phyloP scores from a whole-genome alignment of 2,888 invertebrate species.

The Cerastoderma edule region DNA sequence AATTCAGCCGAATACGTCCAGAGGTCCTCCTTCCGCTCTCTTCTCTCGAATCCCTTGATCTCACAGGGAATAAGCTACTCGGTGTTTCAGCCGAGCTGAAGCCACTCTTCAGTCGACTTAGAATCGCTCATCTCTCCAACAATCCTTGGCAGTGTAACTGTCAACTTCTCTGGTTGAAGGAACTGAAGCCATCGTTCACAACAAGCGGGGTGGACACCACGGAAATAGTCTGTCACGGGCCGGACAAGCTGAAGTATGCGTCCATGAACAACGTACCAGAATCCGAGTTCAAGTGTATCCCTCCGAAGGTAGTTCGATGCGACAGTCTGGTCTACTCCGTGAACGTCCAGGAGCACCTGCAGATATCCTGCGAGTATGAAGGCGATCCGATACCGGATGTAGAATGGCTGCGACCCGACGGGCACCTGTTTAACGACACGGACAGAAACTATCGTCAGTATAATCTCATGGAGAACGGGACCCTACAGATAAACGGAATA shows the following conservation, averaged over 20 bases:
- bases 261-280: constrained; percentile 58
- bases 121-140: constrained; percentile 51
- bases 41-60: constrained; percentile 55
- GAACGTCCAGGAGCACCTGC: constrained; percentile 40
- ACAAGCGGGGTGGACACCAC: constrained; percentile 36
- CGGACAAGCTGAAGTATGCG: constrained; percentile 49
- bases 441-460: constrained; percentile 40
- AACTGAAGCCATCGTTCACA: constrained; percentile 46
- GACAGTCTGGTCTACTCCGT: constrained; percentile 39
- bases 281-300: constrained; percentile 56
- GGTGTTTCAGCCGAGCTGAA: constrained; percentile 51
- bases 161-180: constrained; percentile 63
- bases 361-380: constrained; percentile 55
- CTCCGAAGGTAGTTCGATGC: constrained; percentile 62
- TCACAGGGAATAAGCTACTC: constrained; percentile 61
- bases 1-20: constrained; percentile 44
- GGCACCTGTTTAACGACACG: constrained; percentile 39
- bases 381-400: constrained; percentile 67
- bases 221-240: constrained; percentile 62
- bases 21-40: constrained; percentile 50
- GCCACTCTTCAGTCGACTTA: constrained; percentile 48
- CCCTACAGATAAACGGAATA: constrained; percentile 52
- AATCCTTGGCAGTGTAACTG: constrained; percentile 72
- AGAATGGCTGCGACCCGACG: constrained; percentile 60
- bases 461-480: constrained; percentile 54